Evolutionary conservation across 1,140 invertebrate genomes (phyloP).

Genomic region (Cherax quadricarinatus): DNA sequence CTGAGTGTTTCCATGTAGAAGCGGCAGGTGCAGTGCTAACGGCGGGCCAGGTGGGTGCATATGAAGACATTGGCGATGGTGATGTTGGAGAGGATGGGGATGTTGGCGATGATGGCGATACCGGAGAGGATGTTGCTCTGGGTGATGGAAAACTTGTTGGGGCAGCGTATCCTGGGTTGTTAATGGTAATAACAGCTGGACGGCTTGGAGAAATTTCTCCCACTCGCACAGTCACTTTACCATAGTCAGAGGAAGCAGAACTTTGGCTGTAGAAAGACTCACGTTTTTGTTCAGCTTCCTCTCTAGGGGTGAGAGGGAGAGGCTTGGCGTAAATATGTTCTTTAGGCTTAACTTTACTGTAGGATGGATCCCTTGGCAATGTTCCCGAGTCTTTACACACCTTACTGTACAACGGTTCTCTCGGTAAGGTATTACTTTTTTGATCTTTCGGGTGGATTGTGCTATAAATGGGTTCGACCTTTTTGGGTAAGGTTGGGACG

Average conservation of each 20-base stretch:
- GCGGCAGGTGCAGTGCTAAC: neutral
- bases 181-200: constrained; percentile 65
- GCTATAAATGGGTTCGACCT: constrained; percentile 41
- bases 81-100: constrained; percentile 21
- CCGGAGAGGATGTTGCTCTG: neutral
- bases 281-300: constrained; percentile 45
- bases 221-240: constrained; percentile 65
- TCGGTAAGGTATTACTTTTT: constrained; percentile 43
- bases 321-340: constrained; percentile 71
- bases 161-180: constrained; percentile 66
- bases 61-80: neutral
- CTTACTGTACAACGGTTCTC: constrained; percentile 60
- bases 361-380: constrained; percentile 49
- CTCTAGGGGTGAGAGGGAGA: constrained; percentile 56
- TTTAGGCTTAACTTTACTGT: constrained; percentile 57
- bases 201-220: constrained; percentile 63
- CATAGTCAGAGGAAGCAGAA: constrained; percentile 30
- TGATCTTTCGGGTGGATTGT: constrained; percentile 37
- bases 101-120: neutral
- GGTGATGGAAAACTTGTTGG: constrained; percentile 22
- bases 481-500: neutral
- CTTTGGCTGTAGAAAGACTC: constrained; percentile 49
- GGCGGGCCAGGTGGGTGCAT: neutral
- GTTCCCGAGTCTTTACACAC: constrained; percentile 58
- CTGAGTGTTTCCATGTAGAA: neutral